Conservation (phyloP, 2,888 invertebrate genomes). For the Meta bourneti region DNA sequence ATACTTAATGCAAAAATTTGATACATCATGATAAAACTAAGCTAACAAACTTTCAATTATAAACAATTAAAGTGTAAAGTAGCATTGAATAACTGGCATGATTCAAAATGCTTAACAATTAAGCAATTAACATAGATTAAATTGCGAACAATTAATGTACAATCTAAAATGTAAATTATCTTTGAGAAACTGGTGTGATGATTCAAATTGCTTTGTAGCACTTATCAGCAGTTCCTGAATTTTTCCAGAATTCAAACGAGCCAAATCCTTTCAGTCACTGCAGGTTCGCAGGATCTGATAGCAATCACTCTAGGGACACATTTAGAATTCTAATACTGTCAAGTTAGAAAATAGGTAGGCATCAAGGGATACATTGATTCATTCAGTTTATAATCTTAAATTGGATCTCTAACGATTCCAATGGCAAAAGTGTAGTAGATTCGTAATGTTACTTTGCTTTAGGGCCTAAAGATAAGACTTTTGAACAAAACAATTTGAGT, state of each 20-base stretch:
- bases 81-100: no score
- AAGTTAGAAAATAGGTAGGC: constrained; percentile 36
- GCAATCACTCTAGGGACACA: constrained; percentile 8
- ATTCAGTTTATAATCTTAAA: neutral
- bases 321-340: constrained; percentile 29
- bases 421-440: neutral
- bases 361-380: constrained; percentile 8
- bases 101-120: no score
- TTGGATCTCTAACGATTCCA: neutral
- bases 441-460: neutral
- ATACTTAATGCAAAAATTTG: no score
- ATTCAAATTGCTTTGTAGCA: neutral
- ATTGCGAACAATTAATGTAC: no score
- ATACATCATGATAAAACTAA: no score
- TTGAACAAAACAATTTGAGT: neutral
- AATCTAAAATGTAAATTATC: no score
- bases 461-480: neutral
- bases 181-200: no score
- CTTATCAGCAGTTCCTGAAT: constrained; percentile 13
- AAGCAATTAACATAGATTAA: no score
- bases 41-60: no score
- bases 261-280: constrained; percentile 10
- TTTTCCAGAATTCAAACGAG: neutral
- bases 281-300: neutral
- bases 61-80: no score